These are phyloP conservation scores for Odontothrips loti DNA, from an alignment of 2,888 invertebrate species.

Conservation along the genomic window DNA sequence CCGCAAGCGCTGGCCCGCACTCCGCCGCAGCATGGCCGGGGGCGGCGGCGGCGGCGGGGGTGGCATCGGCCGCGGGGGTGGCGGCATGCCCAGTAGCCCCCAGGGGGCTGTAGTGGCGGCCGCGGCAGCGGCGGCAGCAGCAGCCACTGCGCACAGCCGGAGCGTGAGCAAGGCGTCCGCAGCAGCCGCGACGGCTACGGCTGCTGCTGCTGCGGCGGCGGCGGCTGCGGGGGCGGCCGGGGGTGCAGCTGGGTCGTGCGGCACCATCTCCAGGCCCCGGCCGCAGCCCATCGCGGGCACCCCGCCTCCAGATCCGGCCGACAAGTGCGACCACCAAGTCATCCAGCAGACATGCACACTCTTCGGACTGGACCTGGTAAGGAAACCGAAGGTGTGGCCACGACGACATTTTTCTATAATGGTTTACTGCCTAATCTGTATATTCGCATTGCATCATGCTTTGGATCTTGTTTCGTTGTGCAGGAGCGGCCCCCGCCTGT, in stretches of 20 bases:
- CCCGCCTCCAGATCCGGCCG: slow-evolving; percentile 77
- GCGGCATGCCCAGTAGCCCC: not conserved
- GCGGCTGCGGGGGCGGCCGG: slow-evolving; percentile 33
- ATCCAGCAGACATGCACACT: slow-evolving; percentile 87
- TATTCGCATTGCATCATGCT: too few relatives aligned
- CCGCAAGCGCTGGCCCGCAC: slow-evolving; percentile 61
- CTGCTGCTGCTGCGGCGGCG: slow-evolving; percentile 30
- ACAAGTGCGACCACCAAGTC: slow-evolving; percentile 82
- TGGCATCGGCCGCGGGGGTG: not conserved
- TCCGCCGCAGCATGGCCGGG: slow-evolving; percentile 47
- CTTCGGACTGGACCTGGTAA: slow-evolving; percentile 81
- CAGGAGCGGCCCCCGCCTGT: slow-evolving; percentile 89
- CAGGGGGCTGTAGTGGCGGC: slow-evolving; percentile 33
- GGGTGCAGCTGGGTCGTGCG: slow-evolving; percentile 36
- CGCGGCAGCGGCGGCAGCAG: slow-evolving; percentile 32
- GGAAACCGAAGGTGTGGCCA: slow-evolving; percentile 38
- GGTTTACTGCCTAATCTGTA: too few relatives aligned
- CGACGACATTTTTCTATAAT: not conserved
- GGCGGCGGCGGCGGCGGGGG: not conserved
- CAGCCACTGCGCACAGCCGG: not conserved
- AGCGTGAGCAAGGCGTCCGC: slow-evolving; percentile 18
- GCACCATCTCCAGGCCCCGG: slow-evolving; percentile 59
- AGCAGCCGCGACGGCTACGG: slow-evolving; percentile 28
- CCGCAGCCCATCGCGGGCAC: slow-evolving; percentile 89
- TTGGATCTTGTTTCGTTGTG: slow-evolving; percentile 9